phyloP scores from a whole-genome alignment of 2,888 invertebrate species.

The Cheilosia vernalis region DNA sequence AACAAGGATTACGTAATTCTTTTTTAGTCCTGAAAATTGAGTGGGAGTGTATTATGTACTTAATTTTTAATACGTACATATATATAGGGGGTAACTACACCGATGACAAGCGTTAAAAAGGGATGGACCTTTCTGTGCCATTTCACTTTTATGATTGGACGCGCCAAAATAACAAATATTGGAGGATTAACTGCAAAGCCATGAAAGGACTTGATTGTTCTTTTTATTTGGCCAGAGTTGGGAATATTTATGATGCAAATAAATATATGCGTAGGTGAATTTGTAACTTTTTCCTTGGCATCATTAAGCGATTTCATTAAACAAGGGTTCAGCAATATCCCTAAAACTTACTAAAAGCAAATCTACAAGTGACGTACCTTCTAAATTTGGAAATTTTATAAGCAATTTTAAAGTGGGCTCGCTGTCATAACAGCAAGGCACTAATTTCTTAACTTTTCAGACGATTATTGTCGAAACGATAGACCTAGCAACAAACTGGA shows the following conservation, averaged over 20 bases:
- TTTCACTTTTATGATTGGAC: conserved; percentile 5
- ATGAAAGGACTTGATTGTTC: not conserved
- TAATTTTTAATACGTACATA: not conserved
- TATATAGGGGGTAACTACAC: not conserved
- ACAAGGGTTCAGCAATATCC: not conserved
- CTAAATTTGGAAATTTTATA: too few relatives aligned
- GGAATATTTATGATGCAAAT: too few relatives aligned
- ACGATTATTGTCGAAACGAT: too few relatives aligned
- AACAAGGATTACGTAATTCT: conserved; percentile 65
- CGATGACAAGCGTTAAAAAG: not conserved
- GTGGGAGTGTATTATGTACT: conserved; percentile 47
- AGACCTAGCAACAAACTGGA: too few relatives aligned
- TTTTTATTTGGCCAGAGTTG: not conserved
- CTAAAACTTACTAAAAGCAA: too few relatives aligned
- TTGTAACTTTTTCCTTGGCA: too few relatives aligned
- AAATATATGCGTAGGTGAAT: too few relatives aligned
- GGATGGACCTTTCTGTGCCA: conserved; percentile 4
- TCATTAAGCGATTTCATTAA: not conserved
- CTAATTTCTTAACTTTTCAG: too few relatives aligned
- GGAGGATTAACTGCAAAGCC: conserved; percentile 1
- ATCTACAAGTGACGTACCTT: too few relatives aligned
- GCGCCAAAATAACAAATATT: conserved; percentile 28
- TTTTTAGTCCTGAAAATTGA: conserved; percentile 25
- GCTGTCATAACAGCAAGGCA: too few relatives aligned
- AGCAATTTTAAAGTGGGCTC: too few relatives aligned